Percentiles rank a stretch among this genome's conserved stretches.
These are phyloP conservation scores for Pampusana beccarii DNA, from an alignment of 2,113 vertebrate species.

Conservation along the genomic window DNA sequence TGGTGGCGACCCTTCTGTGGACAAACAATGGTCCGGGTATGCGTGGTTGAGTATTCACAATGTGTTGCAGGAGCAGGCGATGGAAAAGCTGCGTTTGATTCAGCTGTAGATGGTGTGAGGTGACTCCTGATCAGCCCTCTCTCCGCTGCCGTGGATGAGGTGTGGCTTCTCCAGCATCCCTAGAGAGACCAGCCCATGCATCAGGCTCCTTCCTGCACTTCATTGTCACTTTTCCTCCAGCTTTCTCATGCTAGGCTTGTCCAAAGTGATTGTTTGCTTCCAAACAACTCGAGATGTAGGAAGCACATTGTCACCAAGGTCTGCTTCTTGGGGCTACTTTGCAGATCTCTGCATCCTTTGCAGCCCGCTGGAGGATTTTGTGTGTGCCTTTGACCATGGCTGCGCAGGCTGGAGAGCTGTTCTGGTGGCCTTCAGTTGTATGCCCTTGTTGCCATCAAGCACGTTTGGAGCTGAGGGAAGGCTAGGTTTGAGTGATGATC, in stretches of 20 bases:
- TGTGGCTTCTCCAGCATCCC: constrained; percentile 33
- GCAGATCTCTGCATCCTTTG: neutral
- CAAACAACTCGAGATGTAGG: fast-evolving
- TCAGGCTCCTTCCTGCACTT: neutral
- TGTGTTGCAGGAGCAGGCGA: neutral
- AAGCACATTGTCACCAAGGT: neutral
- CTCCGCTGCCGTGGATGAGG: neutral
- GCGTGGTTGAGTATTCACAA: neutral
- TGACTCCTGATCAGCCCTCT: constrained; percentile 27
- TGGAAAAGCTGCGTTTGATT: neutral
- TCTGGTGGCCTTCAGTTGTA: neutral
- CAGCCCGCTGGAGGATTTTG: neutral
- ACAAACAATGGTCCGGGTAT: neutral
- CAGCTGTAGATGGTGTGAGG: constrained; percentile 30
- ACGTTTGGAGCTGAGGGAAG: neutral
- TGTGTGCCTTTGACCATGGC: fast-evolving
- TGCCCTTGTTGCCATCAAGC: neutral
- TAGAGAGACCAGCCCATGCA: neutral
- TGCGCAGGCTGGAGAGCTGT: neutral
- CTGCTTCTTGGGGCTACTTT: neutral
- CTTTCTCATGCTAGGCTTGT: neutral
- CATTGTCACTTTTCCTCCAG: neutral
- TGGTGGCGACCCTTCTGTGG: neutral
- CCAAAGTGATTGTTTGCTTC: neutral
- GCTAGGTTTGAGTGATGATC: neutral